A percentile compares a stretch with the other conserved stretches of the same genome.
These are phyloP conservation scores for Chouioia cunea DNA, from an alignment of 2,888 invertebrate species.

Conservation along the genomic window DNA sequence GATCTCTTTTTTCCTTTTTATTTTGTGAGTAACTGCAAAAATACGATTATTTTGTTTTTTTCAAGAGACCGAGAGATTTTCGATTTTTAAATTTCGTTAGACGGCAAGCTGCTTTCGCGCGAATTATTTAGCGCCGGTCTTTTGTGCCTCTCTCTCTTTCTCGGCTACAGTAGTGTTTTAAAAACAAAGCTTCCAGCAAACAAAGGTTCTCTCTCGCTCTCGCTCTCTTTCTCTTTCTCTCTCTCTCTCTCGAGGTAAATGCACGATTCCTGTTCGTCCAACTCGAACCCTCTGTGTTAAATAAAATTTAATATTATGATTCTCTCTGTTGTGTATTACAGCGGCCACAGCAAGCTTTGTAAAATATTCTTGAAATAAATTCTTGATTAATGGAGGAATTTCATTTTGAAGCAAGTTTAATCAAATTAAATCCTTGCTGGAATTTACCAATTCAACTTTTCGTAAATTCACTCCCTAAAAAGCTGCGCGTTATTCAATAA, in stretches of 20 bases:
- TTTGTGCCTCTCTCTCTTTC: conserved; percentile 10
- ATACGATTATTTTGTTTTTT: no score
- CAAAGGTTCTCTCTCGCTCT: no score
- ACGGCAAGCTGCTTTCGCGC: conserved; percentile 55
- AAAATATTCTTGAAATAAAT: no score
- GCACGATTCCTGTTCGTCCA: conserved; percentile 26
- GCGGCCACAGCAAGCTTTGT: no score
- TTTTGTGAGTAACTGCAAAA: no score
- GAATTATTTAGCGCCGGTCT: conserved; percentile 50
- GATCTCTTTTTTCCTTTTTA: no score
- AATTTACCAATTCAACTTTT: not conserved
- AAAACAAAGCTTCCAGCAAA: conserved; percentile 23
- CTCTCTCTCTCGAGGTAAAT: conserved; percentile 19
- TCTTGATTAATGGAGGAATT: no score
- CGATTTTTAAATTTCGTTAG: conserved; percentile 16
- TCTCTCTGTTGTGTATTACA: not conserved
- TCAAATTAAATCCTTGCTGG: not conserved
- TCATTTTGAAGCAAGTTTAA: no score
- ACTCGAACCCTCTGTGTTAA: not conserved
- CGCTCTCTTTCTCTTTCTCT: no score
- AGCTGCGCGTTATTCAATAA: no score
- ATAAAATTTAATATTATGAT: conserved; percentile 1
- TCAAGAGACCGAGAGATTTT: no score
- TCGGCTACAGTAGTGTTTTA: conserved; percentile 2
- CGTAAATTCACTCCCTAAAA: no score